Percentiles rank a stretch among this genome's conserved stretches.
These are phyloP conservation scores for Sarotherodon lohbergeri DNA, from an alignment of 2,113 vertebrate genomes.

Conservation along the genomic window DNA sequence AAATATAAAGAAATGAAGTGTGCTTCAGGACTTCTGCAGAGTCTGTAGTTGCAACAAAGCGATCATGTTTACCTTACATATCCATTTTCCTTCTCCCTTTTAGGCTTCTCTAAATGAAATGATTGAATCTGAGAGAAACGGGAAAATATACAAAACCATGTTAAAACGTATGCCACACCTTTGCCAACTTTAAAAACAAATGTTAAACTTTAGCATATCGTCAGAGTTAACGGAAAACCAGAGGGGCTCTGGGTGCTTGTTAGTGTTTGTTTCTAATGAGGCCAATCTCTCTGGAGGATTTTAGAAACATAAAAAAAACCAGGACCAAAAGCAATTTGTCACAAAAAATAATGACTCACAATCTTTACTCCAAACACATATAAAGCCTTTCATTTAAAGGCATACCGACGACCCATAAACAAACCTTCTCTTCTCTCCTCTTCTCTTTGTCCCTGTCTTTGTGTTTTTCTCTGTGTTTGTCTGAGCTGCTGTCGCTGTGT, in stretches of 20 bases:
- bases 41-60: background rate
- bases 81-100: constrained; percentile 93
- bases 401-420: background rate
- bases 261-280: background rate
- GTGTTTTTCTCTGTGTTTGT: constrained; percentile 80
- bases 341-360: background rate
- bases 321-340: background rate
- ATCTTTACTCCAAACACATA: background rate
- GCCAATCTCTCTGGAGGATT: background rate
- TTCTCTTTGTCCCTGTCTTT: constrained; percentile 86
- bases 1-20: background rate
- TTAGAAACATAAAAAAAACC: background rate
- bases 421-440: constrained; percentile 90
- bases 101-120: constrained; percentile 81
- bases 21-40: background rate
- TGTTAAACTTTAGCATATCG: background rate
- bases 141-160: background rate
- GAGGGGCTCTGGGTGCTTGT: background rate
- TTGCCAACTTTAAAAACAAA: background rate
- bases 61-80: constrained; percentile 79
- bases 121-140: constrained; percentile 75
- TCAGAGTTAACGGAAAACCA: background rate
- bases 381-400: background rate
- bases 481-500: constrained; percentile 84
- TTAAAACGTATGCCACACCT: background rate